Evolutionary conservation across 1,140 invertebrate species (phyloP).

Genomic region (Pseudomyrmex pallidus): DNA sequence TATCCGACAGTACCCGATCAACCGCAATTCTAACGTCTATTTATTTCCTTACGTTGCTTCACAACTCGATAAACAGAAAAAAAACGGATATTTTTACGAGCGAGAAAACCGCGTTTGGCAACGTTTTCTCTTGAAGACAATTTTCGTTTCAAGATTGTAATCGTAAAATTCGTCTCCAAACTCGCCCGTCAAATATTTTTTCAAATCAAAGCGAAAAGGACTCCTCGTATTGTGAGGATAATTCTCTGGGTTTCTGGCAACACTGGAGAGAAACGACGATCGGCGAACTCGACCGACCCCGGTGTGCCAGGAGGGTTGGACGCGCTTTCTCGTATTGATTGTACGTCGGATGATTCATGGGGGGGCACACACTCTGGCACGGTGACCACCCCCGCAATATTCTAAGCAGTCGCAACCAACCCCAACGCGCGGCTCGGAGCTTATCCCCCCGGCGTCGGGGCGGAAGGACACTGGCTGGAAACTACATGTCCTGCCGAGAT

Average conservation of each 20-base stretch:
- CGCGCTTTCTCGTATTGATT: constrained; percentile 78
- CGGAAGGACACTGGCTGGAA: constrained; percentile 53
- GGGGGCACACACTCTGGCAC: constrained; percentile 53
- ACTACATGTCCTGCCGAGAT: constrained; percentile 62
- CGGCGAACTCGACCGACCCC: constrained; percentile 56
- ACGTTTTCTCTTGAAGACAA: neutral
- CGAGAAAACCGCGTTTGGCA: too few relatives aligned
- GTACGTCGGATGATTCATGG: constrained; percentile 81
- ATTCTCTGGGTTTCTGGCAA: constrained; percentile 42
- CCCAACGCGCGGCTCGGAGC: constrained; percentile 36
- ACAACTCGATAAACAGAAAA: too few relatives aligned
- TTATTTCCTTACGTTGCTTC: too few relatives aligned
- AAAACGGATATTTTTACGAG: too few relatives aligned
- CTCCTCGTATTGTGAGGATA: neutral
- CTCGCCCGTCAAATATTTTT: neutral
- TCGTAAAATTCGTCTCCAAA: neutral
- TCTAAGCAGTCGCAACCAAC: constrained; percentile 74
- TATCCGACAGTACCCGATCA: too few relatives aligned
- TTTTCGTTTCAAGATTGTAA: neutral
- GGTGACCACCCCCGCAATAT: constrained; percentile 74
- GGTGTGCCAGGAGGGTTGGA: constrained; percentile 63
- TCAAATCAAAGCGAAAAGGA: neutral
- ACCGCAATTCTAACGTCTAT: too few relatives aligned
- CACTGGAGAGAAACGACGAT: constrained; percentile 15
- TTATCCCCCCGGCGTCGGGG: constrained; percentile 61